Evolutionary conservation across 2,113 vertebrate genomes (phyloP).

Genomic region (Sinosuthora webbiana): DNA sequence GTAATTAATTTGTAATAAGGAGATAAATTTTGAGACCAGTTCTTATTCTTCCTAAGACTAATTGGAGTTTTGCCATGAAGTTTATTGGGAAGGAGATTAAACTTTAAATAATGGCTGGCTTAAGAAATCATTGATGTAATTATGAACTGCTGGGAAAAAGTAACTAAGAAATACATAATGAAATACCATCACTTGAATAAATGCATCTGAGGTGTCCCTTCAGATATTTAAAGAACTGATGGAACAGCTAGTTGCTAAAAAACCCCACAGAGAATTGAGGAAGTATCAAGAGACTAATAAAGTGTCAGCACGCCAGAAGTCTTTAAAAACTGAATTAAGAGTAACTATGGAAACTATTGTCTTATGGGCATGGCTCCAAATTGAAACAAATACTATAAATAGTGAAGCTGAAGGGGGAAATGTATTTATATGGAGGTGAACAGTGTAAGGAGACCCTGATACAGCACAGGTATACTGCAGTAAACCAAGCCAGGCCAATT

Average conservation of each 20-base stretch:
- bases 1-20: background rate
- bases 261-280: background rate
- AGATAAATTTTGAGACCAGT: background rate
- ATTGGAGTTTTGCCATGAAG: background rate
- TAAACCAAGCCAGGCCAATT: background rate
- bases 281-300: constrained; percentile 9
- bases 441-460: background rate
- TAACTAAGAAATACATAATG: constrained; percentile 19
- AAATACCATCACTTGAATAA: constrained; percentile 21
- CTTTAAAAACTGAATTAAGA: constrained; percentile 30
- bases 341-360: constrained; percentile 29
- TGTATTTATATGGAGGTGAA: background rate
- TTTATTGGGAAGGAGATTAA: constrained; percentile 35
- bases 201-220: background rate
- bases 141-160: background rate
- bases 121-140: constrained; percentile 35
- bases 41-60: constrained; percentile 5
- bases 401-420: background rate
- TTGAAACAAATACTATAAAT: background rate
- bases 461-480: background rate
- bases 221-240: constrained; percentile 16
- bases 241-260: background rate
- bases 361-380: background rate
- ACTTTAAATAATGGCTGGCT: constrained; percentile 25
- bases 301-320: background rate